A percentile compares a stretch with the other conserved stretches of the same genome.
Evolutionary conservation across 2,888 invertebrate genomes (phyloP).

Genomic region (Folsomia manolachei): DNA sequence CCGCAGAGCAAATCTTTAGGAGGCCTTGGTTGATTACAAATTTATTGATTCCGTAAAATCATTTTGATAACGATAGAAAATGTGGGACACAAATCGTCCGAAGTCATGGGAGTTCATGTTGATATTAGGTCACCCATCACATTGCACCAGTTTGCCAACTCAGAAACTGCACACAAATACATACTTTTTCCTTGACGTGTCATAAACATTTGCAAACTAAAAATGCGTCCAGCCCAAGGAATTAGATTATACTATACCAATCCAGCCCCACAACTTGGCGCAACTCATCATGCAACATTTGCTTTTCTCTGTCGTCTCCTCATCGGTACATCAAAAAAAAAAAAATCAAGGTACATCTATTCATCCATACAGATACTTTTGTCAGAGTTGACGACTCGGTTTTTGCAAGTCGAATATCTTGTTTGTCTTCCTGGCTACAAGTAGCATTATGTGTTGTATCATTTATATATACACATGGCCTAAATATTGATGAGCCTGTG

Average conservation of each 20-base stretch:
- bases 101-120: slow-evolving; percentile 8
- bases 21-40: background rate
- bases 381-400: background rate
- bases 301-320: background rate
- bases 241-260: no score
- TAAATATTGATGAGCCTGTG: background rate
- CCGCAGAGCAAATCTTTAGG: no score
- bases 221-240: no score
- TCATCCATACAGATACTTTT: no score
- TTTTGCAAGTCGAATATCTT: background rate
- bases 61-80: background rate
- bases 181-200: no score
- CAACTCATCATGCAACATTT: background rate
- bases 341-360: no score
- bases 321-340: no score
- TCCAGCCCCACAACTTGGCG: background rate
- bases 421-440: background rate
- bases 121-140: background rate
- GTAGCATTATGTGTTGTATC: no score
- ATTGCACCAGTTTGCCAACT: no score
- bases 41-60: background rate
- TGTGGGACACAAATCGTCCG: background rate
- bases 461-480: no score
- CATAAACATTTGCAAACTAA: no score
- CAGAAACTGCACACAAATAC: no score